Base-by-base conservation (phyloP, 2,797 vertebrate species). In the Malacoctenus gilli region DNA sequence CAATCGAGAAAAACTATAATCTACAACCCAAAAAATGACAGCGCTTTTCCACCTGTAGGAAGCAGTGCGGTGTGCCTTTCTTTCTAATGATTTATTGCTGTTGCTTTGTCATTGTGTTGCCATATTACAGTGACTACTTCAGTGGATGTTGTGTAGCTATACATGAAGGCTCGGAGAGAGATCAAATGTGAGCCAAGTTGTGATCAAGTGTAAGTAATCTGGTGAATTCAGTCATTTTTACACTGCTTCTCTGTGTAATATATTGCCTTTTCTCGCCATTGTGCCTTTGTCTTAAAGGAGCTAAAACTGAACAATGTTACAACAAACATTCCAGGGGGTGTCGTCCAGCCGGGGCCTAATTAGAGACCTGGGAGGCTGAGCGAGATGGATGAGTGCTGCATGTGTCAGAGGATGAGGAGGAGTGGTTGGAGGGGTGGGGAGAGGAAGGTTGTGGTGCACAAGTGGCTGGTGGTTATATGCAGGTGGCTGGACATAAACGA, bases 291-390 rank as follows among this genome's bases (percentile, higher is more conserved):
- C 22, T 57, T 43, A 32, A 55, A 59, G 47, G 11, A 59, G 49
- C 74, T 69, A 53, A 80, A 79, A 30, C 63, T 15, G 49, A 77
- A 59, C 11, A 4, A 49, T 48, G 69, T 66, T 79, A 80, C 82
- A 72, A 84, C 80, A 84, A 81, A 78, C 81, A 82, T 82, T 84
- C 76, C 82, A 53, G 76, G 60, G 86, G 82, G 84, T 82, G 84
- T 85, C 79, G 75, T 83, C 86, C 77, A 75, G 65, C 67, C 64
- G 21, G 59, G 59, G 71, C 47, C 60, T 89, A 88, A 89, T 89
- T 89, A 90, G 82, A 90, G 86, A 84, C 79, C 76, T 18, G 13
- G 70, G 73, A 79, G 77, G 70, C 71, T 60, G 21, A 72, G 77
- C 25, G 66, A 85, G 85, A 86, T 54, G 73, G 83, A 79, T 86